phyloP scores from a whole-genome alignment of 2,113 vertebrate genomes.

The Ardeotis arabs region DNA sequence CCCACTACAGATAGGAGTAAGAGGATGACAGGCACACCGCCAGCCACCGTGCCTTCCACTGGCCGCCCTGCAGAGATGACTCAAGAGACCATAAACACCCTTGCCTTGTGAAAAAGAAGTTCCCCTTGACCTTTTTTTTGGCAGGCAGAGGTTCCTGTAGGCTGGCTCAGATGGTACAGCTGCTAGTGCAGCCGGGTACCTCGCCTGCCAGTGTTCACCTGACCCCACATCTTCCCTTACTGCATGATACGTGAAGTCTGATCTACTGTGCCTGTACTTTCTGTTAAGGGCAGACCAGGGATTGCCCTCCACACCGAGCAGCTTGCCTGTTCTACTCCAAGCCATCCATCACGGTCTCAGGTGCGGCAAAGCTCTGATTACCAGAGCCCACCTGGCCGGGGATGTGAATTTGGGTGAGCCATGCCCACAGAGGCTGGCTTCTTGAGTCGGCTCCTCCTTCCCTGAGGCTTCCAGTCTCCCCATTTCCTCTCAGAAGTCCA shows the following conservation, averaged over 20 bases:
- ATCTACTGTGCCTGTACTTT: not conserved
- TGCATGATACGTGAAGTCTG: not conserved
- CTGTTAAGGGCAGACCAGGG: not conserved
- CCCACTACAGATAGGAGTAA: not conserved
- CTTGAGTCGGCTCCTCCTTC: not conserved
- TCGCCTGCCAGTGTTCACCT: not conserved
- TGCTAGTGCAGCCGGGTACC: not conserved
- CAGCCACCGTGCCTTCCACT: not conserved
- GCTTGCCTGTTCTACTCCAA: not conserved
- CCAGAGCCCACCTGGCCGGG: not conserved
- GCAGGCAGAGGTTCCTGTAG: not conserved
- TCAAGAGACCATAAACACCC: not conserved
- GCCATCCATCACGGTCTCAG: rapidly evolving
- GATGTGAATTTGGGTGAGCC: not conserved
- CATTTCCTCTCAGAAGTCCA: not conserved
- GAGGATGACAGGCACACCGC: not conserved
- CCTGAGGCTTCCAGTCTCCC: not conserved
- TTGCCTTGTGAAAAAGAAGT: not conserved
- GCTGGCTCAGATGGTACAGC: not conserved
- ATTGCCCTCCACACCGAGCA: not conserved
- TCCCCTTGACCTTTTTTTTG: not conserved
- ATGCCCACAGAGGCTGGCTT: not conserved
- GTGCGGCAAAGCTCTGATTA: not conserved
- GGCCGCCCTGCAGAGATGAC: not conserved
- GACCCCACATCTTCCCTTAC: no score